Evolutionary conservation across 2,113 vertebrate species (phyloP), one percentile per base, ranked within the genome.

Genomic region (Danionella cerebrum): DNA sequence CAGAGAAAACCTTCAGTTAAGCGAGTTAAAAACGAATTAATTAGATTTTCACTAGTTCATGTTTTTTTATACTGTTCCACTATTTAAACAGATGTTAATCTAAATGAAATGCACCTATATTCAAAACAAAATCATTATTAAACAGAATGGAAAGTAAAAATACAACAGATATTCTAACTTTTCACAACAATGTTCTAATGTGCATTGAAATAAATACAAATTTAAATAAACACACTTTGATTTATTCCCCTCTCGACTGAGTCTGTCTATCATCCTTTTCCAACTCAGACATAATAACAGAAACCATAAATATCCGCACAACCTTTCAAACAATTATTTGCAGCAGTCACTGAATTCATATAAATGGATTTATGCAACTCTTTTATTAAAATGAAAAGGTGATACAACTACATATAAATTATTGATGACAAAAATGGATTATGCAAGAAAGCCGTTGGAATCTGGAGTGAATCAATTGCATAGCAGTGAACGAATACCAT

Each of bases 291-390:
- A 33, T 36, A 53, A 44, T 52, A 47, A 60, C 9, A 31, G 41
- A 42, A 19, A 5, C 44, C 55, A 65, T 58, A 44, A 25, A 39
- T 48, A 42, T 65, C 4, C 12, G 22, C 12, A 22, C 3, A 13
- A 13, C 11, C 21, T 63, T 47, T 41, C n/a, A 25, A 54, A 45
- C 55, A 71, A 57, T 41, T 29, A 71, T 70, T 14, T 27, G 53
- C 66, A 39, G 64, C 66, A 67, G 25, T 65, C 64, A 47, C 48
- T 66, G 71, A 74, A 76, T 74, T 47, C 47, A 75, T 67, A n/a
- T 47, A 64, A 36, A 31, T 48, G 13, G 3, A 65, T 53, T 27
- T 51, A 42, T 55, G 36, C 11, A 36, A 12, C 57, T 47, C 44
- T 14, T 38, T 44, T 64, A 70, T 42, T 63, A 14, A 21, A 35